Evolutionary conservation across 30 jellyfish, hydroid and myxozoan species (phyloP).

Genomic region (Sanderia malayensis): DNA sequence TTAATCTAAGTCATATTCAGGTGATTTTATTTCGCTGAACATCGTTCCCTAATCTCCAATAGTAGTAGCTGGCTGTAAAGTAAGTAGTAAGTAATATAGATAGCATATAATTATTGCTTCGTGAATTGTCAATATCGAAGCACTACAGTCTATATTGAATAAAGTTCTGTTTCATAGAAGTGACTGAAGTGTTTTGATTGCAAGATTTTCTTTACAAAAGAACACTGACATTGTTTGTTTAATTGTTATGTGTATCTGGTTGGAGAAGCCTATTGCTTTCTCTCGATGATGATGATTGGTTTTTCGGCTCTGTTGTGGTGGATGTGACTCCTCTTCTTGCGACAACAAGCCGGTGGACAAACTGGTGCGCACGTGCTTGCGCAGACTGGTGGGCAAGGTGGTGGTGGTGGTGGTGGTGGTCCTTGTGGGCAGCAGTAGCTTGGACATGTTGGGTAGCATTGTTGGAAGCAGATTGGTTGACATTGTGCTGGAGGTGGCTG

Average conservation of each 20-base stretch:
- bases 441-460: constrained; percentile 99
- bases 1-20: not conserved
- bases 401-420: constrained; percentile 98
- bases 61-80: too few relatives aligned
- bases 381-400: constrained; percentile 99
- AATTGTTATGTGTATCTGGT: too few relatives aligned
- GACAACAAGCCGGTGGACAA: constrained; percentile 93
- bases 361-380: constrained; percentile 90
- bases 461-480: constrained; percentile 89
- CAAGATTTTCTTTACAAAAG: constrained; percentile 59
- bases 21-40: too few relatives aligned
- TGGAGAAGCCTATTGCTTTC: constrained; percentile 65
- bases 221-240: not conserved
- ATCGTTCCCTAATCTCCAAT: too few relatives aligned
- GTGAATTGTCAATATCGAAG: constrained; percentile 1
- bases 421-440: constrained; percentile 90
- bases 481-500: constrained; percentile 99
- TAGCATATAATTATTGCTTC: constrained; percentile 4
- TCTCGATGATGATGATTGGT: constrained; percentile 95
- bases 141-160: not conserved
- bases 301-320: constrained; percentile 69
- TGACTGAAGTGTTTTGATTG: not conserved
- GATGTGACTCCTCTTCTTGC: constrained; percentile 69
- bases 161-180: not conserved
- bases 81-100: not conserved